These are phyloP conservation scores for Dicrostonyx torquatus DNA, from an alignment of 2,797 vertebrate genomes.

Conservation along the genomic window DNA sequence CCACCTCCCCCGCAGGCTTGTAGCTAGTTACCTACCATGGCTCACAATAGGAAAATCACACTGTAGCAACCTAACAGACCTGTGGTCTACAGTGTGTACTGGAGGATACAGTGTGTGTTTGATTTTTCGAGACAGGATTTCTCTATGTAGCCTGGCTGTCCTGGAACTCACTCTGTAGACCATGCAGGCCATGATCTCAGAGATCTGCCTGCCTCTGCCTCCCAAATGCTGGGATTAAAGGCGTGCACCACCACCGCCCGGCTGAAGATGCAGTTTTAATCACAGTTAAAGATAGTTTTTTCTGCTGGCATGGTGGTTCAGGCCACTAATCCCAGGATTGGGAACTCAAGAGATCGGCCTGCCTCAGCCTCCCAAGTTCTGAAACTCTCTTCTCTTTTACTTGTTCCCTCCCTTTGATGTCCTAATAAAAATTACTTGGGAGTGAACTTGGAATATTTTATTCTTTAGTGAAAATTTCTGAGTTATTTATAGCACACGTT, in stretches of 20 bases:
- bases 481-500: background rate
- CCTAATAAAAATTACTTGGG: background rate
- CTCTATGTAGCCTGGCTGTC: background rate
- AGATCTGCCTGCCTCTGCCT: too few relatives aligned
- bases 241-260: too few relatives aligned
- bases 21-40: rapidly evolving
- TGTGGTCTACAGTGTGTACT: background rate
- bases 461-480: background rate
- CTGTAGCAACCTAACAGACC: background rate
- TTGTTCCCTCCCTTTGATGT: background rate
- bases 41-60: rapidly evolving
- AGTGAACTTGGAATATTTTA: background rate
- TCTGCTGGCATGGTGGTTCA: background rate
- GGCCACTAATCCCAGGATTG: background rate
- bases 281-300: background rate
- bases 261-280: too few relatives aligned
- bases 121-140: background rate
- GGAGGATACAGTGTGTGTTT: background rate
- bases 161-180: too few relatives aligned
- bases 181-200: too few relatives aligned
- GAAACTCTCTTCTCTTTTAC: background rate
- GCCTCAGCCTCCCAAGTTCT: background rate
- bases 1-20: too few relatives aligned
- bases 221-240: too few relatives aligned
- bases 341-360: background rate